These are phyloP conservation scores for Enteromius paludinosus DNA, from an alignment of 2,797 vertebrate species.

Conservation along the genomic window DNA sequence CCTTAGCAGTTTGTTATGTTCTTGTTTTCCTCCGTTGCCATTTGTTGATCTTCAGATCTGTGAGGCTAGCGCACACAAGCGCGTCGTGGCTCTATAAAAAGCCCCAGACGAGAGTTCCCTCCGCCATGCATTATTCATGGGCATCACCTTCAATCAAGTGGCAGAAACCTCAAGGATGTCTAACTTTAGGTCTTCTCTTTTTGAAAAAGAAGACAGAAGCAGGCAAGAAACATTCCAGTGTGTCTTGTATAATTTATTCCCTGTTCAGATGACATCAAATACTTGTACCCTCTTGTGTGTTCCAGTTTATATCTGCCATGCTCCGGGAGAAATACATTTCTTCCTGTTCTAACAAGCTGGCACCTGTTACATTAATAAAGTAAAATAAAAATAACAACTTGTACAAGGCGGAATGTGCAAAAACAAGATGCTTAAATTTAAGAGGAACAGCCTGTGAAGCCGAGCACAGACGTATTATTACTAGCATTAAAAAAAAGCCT, in stretches of 20 bases:
- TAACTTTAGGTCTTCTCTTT: constrained; percentile 83
- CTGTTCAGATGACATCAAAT: constrained; percentile 64
- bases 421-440: constrained; percentile 59
- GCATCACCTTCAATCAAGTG: constrained; percentile 86
- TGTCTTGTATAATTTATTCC: constrained; percentile 66
- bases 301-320: constrained; percentile 61
- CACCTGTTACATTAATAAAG: constrained; percentile 84
- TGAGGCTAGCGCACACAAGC: constrained; percentile 79
- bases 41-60: constrained; percentile 75
- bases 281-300: constrained; percentile 59
- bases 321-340: constrained; percentile 68
- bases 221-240: constrained; percentile 56
- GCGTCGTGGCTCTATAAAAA: constrained; percentile 91
- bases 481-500: constrained; percentile 58
- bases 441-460: constrained; percentile 31
- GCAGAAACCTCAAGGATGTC: constrained; percentile 92
- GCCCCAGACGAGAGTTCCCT: constrained; percentile 94
- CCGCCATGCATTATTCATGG: constrained; percentile 97
- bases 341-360: constrained; percentile 74
- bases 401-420: constrained; percentile 54
- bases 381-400: constrained; percentile 63
- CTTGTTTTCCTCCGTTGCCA: constrained; percentile 73
- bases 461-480: constrained; percentile 67
- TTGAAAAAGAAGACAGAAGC: constrained; percentile 68
- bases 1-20: constrained; percentile 76